Base-by-base conservation (phyloP, 2,113 vertebrate species). In the Peromyscus leucopus region DNA sequence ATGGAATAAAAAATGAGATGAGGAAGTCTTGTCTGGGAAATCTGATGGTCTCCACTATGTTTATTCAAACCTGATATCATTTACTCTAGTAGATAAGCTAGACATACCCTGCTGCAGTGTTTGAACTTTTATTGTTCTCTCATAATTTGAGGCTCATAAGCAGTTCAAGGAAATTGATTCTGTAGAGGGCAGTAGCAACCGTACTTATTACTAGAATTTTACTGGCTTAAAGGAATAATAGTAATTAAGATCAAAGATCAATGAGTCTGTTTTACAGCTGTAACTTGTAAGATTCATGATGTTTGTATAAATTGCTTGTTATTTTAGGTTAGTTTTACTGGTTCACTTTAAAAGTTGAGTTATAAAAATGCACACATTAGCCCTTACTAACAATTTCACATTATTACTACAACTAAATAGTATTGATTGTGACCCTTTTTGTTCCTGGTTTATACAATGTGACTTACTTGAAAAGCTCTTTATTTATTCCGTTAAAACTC, bases 291-390 rank as follows among this genome's bases (percentile, higher is more conserved):
- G 79, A 15, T 2, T 28, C 76, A 65, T 63, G 19, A 26, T 89
- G 11, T 51, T 67, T 13, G 71, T 82, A 93, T 69, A 87, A 90
- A 83, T 76, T 71, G 26, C 1, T 71, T 89, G 1, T 61, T 84
- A 90, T 42, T 95, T 95, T 85, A 65, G 10, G 7, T 74, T 67
- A 87, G 11, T 90, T 90, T 95, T 46, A 67, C 31, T 91, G 42
- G 26, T 51, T 88, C 9, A 63, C 51, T 80, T 97, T 92, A 10
- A 72, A 89, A 84, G 42, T 84, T 85, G 69, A 69, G 63, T 0
- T 42, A 79, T 80, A 79, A 76, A 55, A 95, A 92, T 7, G 48
- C 4, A 39, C 4, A 87, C 0, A 39, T 87, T 94, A 89, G 19
- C 16, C 75, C 5, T 57, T 96, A 48, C 13, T 11, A 61, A 82